These are phyloP conservation scores for Vireo griseus DNA, from an alignment of 2,797 vertebrate species.

Conservation along the genomic window DNA sequence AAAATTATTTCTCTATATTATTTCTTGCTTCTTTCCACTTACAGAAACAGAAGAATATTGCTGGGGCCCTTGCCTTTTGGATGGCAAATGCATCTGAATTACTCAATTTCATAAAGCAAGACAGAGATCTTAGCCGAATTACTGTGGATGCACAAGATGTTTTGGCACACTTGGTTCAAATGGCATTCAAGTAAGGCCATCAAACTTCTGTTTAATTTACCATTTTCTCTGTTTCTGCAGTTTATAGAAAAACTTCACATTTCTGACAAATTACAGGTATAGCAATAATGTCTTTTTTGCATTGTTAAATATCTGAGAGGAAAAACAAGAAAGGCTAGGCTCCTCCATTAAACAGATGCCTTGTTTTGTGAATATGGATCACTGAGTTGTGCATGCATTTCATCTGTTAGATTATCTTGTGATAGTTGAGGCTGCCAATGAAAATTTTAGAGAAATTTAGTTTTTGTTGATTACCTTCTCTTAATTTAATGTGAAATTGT, in stretches of 20 bases:
- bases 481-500: not conserved
- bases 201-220: not conserved
- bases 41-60: constrained; percentile 99
- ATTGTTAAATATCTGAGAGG: not conserved
- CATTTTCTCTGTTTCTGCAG: not conserved
- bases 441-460: not conserved
- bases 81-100: constrained; percentile 99
- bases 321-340: not conserved
- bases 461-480: not conserved
- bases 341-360: not conserved
- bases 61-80: constrained; percentile 97
- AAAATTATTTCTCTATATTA: not conserved
- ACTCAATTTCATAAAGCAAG: constrained; percentile 97
- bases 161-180: constrained; percentile 94
- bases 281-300: not conserved
- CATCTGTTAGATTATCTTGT: not conserved
- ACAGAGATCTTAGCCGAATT: constrained; percentile 90
- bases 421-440: not conserved
- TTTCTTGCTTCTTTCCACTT: constrained; percentile 53
- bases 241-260: not conserved
- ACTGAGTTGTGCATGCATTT: not conserved
- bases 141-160: constrained; percentile 95
- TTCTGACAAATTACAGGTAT: not conserved
- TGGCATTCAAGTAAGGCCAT: constrained; percentile 95
- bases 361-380: not conserved